Evolutionary conservation across 2,113 vertebrate species (phyloP).

Genomic region (Columbina picui): DNA sequence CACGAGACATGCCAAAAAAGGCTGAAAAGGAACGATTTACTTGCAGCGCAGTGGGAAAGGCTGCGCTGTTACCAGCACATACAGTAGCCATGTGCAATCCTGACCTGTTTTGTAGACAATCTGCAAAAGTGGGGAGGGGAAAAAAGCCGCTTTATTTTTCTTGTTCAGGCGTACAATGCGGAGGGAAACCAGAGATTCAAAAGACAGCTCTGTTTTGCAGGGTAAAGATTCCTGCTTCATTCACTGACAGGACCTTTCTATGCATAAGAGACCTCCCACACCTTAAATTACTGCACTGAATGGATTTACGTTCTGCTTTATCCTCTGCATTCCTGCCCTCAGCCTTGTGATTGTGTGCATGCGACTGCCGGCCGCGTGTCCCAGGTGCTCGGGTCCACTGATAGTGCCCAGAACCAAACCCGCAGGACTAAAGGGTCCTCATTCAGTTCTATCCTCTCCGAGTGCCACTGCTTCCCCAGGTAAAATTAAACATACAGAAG

Average conservation of each 20-base stretch:
- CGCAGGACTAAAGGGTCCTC: not conserved
- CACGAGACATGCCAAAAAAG: not conserved
- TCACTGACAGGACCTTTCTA: conserved; percentile 58
- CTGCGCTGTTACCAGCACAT: not conserved
- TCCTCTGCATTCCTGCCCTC: conserved; percentile 58
- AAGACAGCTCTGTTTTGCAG: conserved; percentile 11
- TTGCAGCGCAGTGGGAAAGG: not conserved
- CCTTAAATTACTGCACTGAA: conserved; percentile 49
- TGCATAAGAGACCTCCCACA: conserved; percentile 57
- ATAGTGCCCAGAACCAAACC: not conserved
- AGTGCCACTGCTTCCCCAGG: not conserved
- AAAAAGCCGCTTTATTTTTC: not conserved
- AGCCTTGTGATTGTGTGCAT: conserved; percentile 19
- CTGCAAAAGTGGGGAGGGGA: not conserved
- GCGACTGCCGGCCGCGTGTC: not conserved
- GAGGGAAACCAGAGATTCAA: conserved; percentile 38
- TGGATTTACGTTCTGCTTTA: conserved; percentile 60
- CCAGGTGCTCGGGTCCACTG: not conserved
- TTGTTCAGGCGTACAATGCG: not conserved
- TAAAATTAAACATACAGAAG: not conserved
- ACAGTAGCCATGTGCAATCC: not conserved
- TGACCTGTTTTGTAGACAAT: not conserved
- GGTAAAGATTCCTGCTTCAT: not conserved
- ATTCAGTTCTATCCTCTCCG: not conserved
- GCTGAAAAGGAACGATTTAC: not conserved